phyloP scores from a whole-genome alignment of 1,140 invertebrate genomes.

The Nomia melanderi region DNA sequence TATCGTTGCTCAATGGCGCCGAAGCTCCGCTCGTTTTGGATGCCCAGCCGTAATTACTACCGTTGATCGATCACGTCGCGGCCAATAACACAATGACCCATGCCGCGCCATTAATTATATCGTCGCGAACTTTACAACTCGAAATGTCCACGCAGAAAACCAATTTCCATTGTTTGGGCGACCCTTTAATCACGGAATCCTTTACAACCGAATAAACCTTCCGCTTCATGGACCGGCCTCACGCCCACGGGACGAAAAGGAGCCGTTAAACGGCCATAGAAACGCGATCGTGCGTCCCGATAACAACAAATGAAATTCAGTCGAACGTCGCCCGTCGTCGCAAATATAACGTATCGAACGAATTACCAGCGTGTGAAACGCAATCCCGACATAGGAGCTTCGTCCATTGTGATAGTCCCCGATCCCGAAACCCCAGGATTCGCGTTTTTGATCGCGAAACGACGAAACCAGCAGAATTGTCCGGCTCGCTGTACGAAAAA shows the following conservation, averaged over 20 bases:
- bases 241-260: not conserved
- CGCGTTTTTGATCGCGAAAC: too few relatives aligned
- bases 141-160: slow-evolving; percentile 37
- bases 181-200: slow-evolving; percentile 42
- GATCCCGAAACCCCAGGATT: too few relatives aligned
- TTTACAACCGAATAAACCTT: slow-evolving; percentile 37
- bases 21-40: slow-evolving; percentile 5
- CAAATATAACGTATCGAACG: not conserved
- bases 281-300: slow-evolving; percentile 7
- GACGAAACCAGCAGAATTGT: too few relatives aligned
- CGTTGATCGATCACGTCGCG: slow-evolving; percentile 36
- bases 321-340: not conserved
- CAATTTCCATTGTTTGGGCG: slow-evolving; percentile 40
- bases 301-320: slow-evolving; percentile 7
- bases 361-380: slow-evolving; percentile 17
- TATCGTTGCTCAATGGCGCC: not conserved
- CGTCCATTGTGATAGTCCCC: too few relatives aligned
- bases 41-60: slow-evolving; percentile 22
- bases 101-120: slow-evolving; percentile 41
- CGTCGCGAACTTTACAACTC: slow-evolving; percentile 4
- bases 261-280: not conserved
- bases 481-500: too few relatives aligned
- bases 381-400: not conserved
- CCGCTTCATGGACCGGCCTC: slow-evolving; percentile 1
- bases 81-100: slow-evolving; percentile 46